phyloP scores from a whole-genome alignment of 2,888 invertebrate species.

The Opisthograptis luteolata region DNA sequence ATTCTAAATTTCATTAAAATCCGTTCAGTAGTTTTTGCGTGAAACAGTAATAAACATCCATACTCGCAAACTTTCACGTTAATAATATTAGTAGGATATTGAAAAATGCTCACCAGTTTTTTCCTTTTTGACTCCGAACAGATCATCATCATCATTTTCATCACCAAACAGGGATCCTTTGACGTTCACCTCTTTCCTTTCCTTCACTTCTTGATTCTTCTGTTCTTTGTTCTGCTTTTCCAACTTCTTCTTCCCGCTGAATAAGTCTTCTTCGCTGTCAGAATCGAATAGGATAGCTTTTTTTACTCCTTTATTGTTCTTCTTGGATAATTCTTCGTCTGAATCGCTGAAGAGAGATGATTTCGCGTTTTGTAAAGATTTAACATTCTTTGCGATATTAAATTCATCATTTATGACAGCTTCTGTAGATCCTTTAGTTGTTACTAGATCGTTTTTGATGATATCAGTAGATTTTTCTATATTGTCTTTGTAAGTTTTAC shows the following conservation, averaged over 20 bases:
- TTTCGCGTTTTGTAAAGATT: background rate
- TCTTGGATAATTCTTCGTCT: slow-evolving; percentile 59
- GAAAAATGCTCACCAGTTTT: slow-evolving; percentile 53
- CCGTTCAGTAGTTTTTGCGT: no score
- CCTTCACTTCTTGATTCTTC: slow-evolving; percentile 14
- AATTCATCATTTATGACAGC: slow-evolving; percentile 27
- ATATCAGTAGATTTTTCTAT: slow-evolving; percentile 1
- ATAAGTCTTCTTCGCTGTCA: slow-evolving; percentile 68
- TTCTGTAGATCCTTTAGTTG: slow-evolving; percentile 3
- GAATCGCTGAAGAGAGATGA: slow-evolving; percentile 63
- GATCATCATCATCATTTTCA: slow-evolving; percentile 60
- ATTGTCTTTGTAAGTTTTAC: slow-evolving; percentile 26
- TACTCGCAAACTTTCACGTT: slow-evolving; percentile 3
- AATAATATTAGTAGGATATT: no score
- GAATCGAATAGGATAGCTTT: slow-evolving; percentile 61
- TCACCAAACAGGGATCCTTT: slow-evolving; percentile 66
- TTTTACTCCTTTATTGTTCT: slow-evolving; percentile 40
- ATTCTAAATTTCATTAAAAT: no score
- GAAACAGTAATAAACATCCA: no score
- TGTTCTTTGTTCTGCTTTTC: slow-evolving; percentile 23
- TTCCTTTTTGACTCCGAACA: slow-evolving; percentile 59
- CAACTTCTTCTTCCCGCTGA: slow-evolving; percentile 46
- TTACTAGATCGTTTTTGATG: slow-evolving; percentile 12
- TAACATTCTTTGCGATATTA: slow-evolving; percentile 29
- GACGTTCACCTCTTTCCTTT: slow-evolving; percentile 37